Base-by-base conservation (phyloP, 2,113 vertebrate species). In the Columbina picui region DNA sequence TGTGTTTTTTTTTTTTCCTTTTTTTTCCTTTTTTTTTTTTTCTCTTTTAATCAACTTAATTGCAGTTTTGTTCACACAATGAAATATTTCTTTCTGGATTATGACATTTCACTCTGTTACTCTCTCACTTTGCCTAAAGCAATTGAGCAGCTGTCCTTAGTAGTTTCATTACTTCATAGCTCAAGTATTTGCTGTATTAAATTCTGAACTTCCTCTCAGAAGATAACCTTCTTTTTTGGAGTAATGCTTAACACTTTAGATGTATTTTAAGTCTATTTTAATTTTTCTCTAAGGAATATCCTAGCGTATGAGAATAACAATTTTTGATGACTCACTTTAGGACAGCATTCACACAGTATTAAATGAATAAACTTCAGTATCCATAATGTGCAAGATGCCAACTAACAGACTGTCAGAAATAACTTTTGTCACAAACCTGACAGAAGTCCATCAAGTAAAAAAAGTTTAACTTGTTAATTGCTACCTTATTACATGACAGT, bases 181-280 rank as follows among this genome's bases (percentile, higher is more conserved):
- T 89, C 57, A 81, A 80, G 27, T 61, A 93, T 92, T 73, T 90
- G 36, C 38, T 89, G 27, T 78, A 74, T 89, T 90, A 80, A 69
- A 74, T 81, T 87, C 70, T 30, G 12, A 77, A 70, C 91, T 87
- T 93, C 34, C 18, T 25, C 32, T 79, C 52, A 55, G 20, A 71
- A 67, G 29, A 63, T 75, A 70, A 73, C 14, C 23, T 74, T 86
- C 7, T 47, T 85, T 47, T 85, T 78, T 74, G 26, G 52, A 83
- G 15, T 60, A 45, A 36, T 77, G 27, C 10, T 83, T 76, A 78
- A 67, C 26, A 45, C 10, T 80, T 74, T 39, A 26, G n/a, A 47
- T 38, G 5, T 59, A 14, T 94, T 92, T 87, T 69, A 87, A 75
- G 15, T 89, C 11, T 69, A 6, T 55, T 92, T 36, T 49, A 36